Evolutionary conservation across 2,113 vertebrate genomes (phyloP), one percentile per base, ranked within the genome.

Genomic region (Petroica traversi): DNA sequence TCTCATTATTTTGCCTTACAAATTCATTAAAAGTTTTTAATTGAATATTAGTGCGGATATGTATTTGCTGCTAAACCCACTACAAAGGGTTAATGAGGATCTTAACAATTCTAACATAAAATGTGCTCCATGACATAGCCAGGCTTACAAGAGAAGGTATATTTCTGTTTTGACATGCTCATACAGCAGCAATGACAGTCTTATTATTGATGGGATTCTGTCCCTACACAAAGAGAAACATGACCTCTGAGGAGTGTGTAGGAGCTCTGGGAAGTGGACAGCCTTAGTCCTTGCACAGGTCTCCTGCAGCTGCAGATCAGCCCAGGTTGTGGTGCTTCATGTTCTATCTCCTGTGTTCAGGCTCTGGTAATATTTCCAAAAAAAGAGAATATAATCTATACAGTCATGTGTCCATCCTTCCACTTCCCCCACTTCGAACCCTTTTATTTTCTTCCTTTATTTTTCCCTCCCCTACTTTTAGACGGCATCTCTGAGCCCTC

Each of bases 401-500:
- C 3, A 55, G 45, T 34, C 28, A 11, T 8, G 34, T 18, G 14
- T 22, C 20, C 40, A 45, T 51, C 15, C 12, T 34, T 25, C 54
- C 19, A 10, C 7, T 13, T 79, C 16, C 4, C 6, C 5, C 18
- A 12, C 4, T 16, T n/a, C 18, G 61, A 24, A 1, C 2, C 2
- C 8, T 17, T 49, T 36, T 66, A 14, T 71, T 38, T 26, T 9
- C 5, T 54, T 12, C 2, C 10, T 24, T 7, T 4, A 5, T 18
- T 24, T 14, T 54, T 46, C n/a, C 11, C 1, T 8, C 12, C 78
- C 33, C 46, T 63, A 7, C 26, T 84, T 61, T 76, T 24, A 89
- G 40, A 11, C n/a, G n/a, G n/a, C 12, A 69, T 80, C 33, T 75
- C 33, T 76, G 29, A 76, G 14, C 8, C 8, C 45, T 54, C 49